Evolutionary conservation across 2,113 vertebrate species (phyloP).

Genomic region (Propithecus coquereli): DNA sequence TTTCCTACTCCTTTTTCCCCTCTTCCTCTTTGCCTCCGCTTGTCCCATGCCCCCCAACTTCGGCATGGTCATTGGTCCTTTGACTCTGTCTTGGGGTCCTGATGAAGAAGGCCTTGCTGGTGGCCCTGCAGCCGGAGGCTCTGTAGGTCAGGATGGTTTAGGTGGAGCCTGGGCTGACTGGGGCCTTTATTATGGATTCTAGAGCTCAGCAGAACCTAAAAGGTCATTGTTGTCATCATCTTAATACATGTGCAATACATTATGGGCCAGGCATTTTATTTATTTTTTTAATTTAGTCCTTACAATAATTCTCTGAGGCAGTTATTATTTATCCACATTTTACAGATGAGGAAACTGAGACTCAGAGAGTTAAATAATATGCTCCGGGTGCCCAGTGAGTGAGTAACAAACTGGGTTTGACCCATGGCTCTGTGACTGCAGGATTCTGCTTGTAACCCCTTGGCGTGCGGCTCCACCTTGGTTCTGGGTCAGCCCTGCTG

Average conservation of each 20-base stretch:
- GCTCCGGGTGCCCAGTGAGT: neutral
- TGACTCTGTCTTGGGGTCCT: neutral
- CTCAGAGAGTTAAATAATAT: neutral
- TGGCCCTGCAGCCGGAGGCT: neutral
- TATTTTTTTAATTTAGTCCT: neutral
- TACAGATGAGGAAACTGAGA: neutral
- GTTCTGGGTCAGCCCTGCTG: neutral
- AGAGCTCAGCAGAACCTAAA: neutral
- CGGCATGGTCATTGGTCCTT: neutral
- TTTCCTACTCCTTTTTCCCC: neutral
- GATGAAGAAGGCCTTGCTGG: neutral
- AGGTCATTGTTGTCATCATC: neutral
- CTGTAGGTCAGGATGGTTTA: neutral
- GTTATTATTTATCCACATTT: neutral
- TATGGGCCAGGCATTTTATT: neutral
- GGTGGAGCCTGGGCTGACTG: neutral
- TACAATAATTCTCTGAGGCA: neutral
- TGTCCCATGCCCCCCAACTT: neutral
- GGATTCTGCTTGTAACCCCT: neutral
- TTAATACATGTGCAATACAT: neutral
- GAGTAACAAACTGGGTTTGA: neutral
- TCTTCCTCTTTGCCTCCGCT: neutral
- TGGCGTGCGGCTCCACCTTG: neutral
- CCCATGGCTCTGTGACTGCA: neutral
- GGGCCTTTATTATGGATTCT: neutral